phyloP scores from a whole-genome alignment of 2,888 invertebrate species.

The Tachina grossa region DNA sequence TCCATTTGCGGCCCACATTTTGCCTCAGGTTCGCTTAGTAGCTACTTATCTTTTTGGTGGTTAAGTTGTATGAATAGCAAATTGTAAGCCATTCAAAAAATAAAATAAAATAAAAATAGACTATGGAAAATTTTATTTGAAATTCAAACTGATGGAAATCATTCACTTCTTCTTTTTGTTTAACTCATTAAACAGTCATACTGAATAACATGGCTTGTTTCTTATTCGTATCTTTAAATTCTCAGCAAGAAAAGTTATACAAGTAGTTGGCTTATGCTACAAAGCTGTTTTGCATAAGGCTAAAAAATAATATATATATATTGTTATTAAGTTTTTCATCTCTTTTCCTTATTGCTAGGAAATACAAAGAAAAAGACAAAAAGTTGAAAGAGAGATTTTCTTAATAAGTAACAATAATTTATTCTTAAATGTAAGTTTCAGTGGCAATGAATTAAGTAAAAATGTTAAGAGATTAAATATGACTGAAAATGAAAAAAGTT shows the following conservation, averaged over 20 bases:
- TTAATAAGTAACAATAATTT: constrained; percentile 54
- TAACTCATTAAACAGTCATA: constrained; percentile 63
- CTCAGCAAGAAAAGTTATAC: not conserved
- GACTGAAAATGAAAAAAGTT: not conserved
- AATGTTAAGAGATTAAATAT: constrained; percentile 9
- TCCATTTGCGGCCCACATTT: constrained; percentile 34
- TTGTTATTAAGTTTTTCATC: constrained; percentile 11
- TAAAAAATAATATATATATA: not conserved
- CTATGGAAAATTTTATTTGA: constrained; percentile 41
- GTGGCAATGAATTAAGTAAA: not conserved
- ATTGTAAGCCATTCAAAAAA: constrained; percentile 28
- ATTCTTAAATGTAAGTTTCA: constrained; percentile 21
- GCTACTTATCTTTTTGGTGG: constrained; percentile 67
- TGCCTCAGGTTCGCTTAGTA: constrained; percentile 66
- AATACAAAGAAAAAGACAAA: not conserved
- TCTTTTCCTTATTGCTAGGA: not conserved
- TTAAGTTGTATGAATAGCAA: constrained; percentile 59
- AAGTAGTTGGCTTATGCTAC: constrained; percentile 11
- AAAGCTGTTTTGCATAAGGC: constrained; percentile 37
- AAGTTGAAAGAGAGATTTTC: constrained; percentile 17
- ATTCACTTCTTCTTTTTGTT: constrained; percentile 36
- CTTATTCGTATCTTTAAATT: constrained; percentile 27
- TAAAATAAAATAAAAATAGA: constrained; percentile 2
- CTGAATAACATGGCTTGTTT: constrained; percentile 15
- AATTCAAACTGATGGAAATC: constrained; percentile 47